These are phyloP conservation scores for Drosophila mimetica DNA, from an alignment of 2,888 invertebrate genomes.

Conservation along the genomic window DNA sequence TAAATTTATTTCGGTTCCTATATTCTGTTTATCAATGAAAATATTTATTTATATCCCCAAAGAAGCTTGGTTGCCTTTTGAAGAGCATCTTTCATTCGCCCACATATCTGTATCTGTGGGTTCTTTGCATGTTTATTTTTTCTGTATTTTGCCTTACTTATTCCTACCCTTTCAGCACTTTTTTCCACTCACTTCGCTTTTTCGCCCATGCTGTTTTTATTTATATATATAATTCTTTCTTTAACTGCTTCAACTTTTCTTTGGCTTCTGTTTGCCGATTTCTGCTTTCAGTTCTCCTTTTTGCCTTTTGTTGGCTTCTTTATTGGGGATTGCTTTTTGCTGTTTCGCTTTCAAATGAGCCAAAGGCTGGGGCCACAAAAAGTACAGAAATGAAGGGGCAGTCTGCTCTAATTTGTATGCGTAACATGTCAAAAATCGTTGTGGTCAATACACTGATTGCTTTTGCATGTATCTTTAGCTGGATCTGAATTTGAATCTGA, in stretches of 20 bases:
- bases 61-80: background rate
- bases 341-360: conserved; percentile 25
- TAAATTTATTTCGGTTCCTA: no score
- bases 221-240: conserved; percentile 46
- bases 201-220: conserved; percentile 13
- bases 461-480: conserved; percentile 67
- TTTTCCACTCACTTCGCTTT: conserved; percentile 9
- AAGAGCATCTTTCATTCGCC: conserved; percentile 25
- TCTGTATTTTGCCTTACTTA: conserved; percentile 11
- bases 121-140: conserved; percentile 11
- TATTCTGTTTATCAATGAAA: background rate
- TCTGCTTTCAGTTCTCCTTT: conserved; percentile 50
- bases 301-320: conserved; percentile 50
- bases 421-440: conserved; percentile 81
- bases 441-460: conserved; percentile 81
- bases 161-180: conserved; percentile 26
- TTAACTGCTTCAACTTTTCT: conserved; percentile 44
- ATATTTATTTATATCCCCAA: background rate
- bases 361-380: background rate
- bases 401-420: conserved; percentile 77
- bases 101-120: background rate
- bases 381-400: conserved; percentile 3
- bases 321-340: conserved; percentile 48
- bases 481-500: conserved; percentile 24
- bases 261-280: conserved; percentile 73